Base-by-base conservation (phyloP, 2,113 vertebrate genomes). In the Azemiops feae region DNA sequence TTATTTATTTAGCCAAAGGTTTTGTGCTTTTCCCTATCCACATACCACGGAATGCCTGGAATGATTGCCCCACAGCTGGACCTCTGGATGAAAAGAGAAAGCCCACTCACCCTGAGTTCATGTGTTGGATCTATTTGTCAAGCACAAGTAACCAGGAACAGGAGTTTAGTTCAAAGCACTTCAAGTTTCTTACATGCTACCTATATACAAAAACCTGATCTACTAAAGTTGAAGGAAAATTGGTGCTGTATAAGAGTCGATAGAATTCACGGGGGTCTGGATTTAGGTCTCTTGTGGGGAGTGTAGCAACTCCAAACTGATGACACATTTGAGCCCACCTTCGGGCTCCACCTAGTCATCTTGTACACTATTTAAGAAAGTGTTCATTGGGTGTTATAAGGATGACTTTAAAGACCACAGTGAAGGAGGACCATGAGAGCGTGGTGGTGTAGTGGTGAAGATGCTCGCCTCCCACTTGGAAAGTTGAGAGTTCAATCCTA, bases 1-100 rank as follows among this genome's bases (percentile, higher is more conserved):
- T 18, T 85, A 93, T 53, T 57, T 22, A 85, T 52, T 92, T 74
- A 74, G 92, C 74, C 86, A 64, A 47, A 57, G 90, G 69, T 53
- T 39, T 0, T 14, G 0, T 55, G 16, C 91, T 64, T 90, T 93
- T 34, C 18, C 69, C 91, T 87, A 86, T 27, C 91, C 6, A 5
- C 5, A 5, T 12, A 0, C 0, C 23, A 20, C 39, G 88, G 90
- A 23, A 89, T 45, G 52, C 60, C 54, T 0, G 0, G 43, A 52
- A 22, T 12, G 53, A 25, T 34, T 88, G 55, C 18, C 55, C 88
- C 12, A 52, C 4, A 60, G 52, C 0, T 0, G 43, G 30, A 60
- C 9, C 43, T 34, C 43, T 1, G 5, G 91, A 58, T 30, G 27
- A 34, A 53, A 45, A 1, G 39, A 55, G 52, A 39, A 5, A 47